These are phyloP conservation scores for Anthopleura xanthogrammica DNA, from an alignment of 92 coral and sea anemone species.

Conservation along the genomic window DNA sequence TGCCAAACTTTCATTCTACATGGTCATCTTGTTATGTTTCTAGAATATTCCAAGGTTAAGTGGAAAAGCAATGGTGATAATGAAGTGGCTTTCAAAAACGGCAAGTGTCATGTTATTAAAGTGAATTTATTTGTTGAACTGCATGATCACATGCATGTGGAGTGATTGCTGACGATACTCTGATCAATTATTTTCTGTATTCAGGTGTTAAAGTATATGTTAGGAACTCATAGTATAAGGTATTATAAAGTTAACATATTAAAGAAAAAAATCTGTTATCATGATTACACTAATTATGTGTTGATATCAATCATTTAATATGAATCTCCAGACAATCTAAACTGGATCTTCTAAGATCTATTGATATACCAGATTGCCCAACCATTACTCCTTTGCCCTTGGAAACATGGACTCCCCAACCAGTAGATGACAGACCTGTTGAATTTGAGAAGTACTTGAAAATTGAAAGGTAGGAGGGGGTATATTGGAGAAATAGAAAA, in stretches of 20 bases:
- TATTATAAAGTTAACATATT: background rate
- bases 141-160: background rate
- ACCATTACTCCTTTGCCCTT: slow-evolving; percentile 57
- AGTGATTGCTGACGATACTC: background rate
- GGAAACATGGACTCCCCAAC: slow-evolving; percentile 37
- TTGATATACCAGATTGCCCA: slow-evolving; percentile 64
- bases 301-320: no score
- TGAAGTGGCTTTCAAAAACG: slow-evolving; percentile 53
- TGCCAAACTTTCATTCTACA: background rate
- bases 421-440: slow-evolving; percentile 27
- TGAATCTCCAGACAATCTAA: slow-evolving; percentile 29
- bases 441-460: slow-evolving; percentile 57
- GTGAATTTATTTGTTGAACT: background rate
- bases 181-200: background rate
- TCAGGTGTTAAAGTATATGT: slow-evolving; percentile 11
- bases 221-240: slow-evolving; percentile 27
- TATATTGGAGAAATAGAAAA: no score
- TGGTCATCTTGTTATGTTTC: background rate
- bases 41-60: slow-evolving; percentile 48
- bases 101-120: slow-evolving; percentile 23
- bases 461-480: slow-evolving; percentile 5
- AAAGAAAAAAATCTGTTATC: background rate
- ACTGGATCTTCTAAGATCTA: slow-evolving; percentile 39
- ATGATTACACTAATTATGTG: background rate
- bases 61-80: slow-evolving; percentile 33